phyloP scores from a whole-genome alignment of 2,113 vertebrate species.

The Helogale parvula region DNA sequence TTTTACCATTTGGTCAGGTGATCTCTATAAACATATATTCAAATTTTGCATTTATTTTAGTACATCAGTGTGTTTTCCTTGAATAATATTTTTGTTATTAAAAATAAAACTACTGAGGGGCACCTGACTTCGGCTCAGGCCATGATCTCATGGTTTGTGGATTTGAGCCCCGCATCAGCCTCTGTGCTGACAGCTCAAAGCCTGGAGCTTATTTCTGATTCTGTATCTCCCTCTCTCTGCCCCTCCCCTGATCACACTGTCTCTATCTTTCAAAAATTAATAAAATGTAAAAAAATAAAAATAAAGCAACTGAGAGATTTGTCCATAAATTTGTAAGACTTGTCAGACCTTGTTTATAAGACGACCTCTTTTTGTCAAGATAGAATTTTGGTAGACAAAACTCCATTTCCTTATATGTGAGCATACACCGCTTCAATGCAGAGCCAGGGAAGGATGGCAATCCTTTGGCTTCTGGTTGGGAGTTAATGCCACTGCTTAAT shows the following conservation, averaged over 20 bases:
- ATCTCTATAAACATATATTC: neutral
- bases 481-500: neutral
- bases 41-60: neutral
- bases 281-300: neutral
- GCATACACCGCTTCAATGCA: neutral
- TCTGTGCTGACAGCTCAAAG: too few species aligned
- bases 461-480: neutral
- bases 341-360: neutral
- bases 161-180: too few species aligned
- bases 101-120: slow-evolving; percentile 22
- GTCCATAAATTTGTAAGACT: neutral
- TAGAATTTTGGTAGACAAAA: neutral
- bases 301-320: slow-evolving; percentile 8
- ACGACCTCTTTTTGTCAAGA: neutral
- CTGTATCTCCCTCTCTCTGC: too few species aligned
- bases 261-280: too few species aligned
- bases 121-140: too few species aligned
- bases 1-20: neutral
- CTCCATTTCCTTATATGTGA: neutral
- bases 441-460: neutral
- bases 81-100: neutral
- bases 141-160: too few species aligned
- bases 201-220: too few species aligned
- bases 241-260: too few species aligned
- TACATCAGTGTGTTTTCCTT: neutral